Conservation (phyloP, 2,113 vertebrate species). For the Xyliphius kryptos region DNA sequence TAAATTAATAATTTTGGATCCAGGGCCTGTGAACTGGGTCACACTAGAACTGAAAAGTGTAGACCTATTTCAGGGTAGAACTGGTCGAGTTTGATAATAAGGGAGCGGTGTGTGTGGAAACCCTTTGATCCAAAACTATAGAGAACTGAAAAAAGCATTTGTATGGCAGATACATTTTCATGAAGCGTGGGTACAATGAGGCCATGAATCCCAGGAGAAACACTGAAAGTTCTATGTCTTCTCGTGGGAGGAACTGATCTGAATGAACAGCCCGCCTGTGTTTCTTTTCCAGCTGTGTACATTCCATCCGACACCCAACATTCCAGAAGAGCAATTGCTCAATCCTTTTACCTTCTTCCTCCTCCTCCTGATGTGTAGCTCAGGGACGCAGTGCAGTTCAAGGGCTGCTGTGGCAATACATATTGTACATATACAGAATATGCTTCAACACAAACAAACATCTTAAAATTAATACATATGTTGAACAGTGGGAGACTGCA, state of each 20-base stretch:
- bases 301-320: too few species aligned
- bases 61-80: conserved; percentile 28
- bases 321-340: too few species aligned
- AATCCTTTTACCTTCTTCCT: too few species aligned
- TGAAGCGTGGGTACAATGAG: conserved; percentile 52
- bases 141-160: conserved; percentile 47
- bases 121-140: conserved; percentile 9
- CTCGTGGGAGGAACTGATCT: too few species aligned
- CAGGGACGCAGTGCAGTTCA: conserved; percentile 16
- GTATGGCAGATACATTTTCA: conserved; percentile 55
- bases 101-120: conserved; percentile 6
- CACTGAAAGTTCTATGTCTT: conserved; percentile 34
- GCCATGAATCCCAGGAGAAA: conserved; percentile 39
- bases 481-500: not conserved
- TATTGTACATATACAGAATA: too few species aligned
- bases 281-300: too few species aligned
- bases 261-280: too few species aligned
- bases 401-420: conserved; percentile 11
- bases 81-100: conserved; percentile 12
- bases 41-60: conserved; percentile 22
- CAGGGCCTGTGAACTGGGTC: conserved; percentile 20
- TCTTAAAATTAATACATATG: conserved; percentile 32
- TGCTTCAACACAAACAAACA: too few species aligned
- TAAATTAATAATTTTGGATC: conserved; percentile 22
- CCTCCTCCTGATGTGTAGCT: conserved; percentile 44